Percentiles rank a stretch among this genome's conserved stretches.
Evolutionary conservation across 1,140 invertebrate genomes (phyloP).

Genomic region (Delia radicum): DNA sequence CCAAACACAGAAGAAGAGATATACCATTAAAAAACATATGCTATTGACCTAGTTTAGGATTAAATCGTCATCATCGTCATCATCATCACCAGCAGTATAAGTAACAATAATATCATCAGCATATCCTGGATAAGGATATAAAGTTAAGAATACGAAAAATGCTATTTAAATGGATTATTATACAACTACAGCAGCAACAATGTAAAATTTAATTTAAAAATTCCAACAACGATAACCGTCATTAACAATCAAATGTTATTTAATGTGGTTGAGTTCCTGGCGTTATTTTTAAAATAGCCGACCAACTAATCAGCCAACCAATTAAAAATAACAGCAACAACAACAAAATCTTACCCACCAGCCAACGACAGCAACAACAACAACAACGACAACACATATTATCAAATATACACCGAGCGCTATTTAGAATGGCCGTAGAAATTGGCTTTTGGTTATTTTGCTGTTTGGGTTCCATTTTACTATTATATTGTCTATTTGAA

Average conservation of each 20-base stretch:
- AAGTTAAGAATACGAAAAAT: background rate
- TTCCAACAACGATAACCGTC: slow-evolving; percentile 16
- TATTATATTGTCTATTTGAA: slow-evolving; percentile 65
- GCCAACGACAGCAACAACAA: background rate
- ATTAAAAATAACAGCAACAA: background rate
- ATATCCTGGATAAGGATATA: background rate
- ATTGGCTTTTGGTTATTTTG: slow-evolving; percentile 36
- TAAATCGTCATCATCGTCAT: background rate
- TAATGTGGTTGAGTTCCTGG: background rate
- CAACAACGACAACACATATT: background rate
- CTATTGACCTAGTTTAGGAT: background rate
- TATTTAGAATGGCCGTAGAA: background rate
- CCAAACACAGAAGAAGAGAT: too few species aligned
- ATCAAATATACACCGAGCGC: background rate
- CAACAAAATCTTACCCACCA: background rate
- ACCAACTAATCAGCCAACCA: background rate
- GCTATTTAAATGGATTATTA: slow-evolving; percentile 59
- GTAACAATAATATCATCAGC: slow-evolving; percentile 65
- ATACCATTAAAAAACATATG: too few species aligned
- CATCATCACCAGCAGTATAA: slow-evolving; percentile 45
- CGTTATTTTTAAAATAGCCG: background rate
- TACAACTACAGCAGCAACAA: background rate
- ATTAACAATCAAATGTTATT: slow-evolving; percentile 31
- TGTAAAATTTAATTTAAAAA: background rate
- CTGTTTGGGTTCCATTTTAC: slow-evolving; percentile 48